phyloP scores from a whole-genome alignment of 1,140 invertebrate species.

The Camponotus vicinus region DNA sequence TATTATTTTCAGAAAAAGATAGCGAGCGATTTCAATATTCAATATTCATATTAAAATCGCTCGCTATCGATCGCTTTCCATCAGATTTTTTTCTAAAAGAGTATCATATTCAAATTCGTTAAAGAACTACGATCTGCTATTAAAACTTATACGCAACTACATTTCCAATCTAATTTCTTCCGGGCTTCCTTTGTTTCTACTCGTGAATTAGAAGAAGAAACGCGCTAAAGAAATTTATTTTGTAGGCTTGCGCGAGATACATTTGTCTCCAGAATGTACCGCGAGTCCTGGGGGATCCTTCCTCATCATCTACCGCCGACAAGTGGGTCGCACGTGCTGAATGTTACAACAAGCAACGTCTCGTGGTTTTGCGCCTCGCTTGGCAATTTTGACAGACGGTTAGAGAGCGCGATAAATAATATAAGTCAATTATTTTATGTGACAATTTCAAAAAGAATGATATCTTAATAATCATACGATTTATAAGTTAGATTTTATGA shows the following conservation, averaged over 20 bases:
- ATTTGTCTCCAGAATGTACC: slow-evolving; percentile 57
- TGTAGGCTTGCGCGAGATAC: slow-evolving; percentile 48
- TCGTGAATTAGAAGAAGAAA: slow-evolving; percentile 34
- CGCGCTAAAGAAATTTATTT: slow-evolving; percentile 29
- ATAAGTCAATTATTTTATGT: slow-evolving; percentile 19
- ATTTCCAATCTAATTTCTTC: not conserved
- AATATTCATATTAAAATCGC: not conserved
- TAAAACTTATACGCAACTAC: not conserved
- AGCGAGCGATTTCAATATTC: too few species aligned
- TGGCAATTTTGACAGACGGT: slow-evolving; percentile 53
- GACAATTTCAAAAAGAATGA: not conserved
- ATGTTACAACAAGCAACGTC: slow-evolving; percentile 62
- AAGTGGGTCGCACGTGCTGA: slow-evolving; percentile 63
- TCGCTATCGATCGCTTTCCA: not conserved
- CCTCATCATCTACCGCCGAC: slow-evolving; percentile 60
- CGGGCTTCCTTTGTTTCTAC: not conserved
- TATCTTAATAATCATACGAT: not conserved
- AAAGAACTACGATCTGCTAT: not conserved
- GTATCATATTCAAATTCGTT: not conserved
- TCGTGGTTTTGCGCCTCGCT: slow-evolving; percentile 55
- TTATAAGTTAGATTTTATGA: not conserved
- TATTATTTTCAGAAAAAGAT: not conserved
- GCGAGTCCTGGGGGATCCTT: slow-evolving; percentile 45
- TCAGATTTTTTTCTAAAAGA: not conserved
- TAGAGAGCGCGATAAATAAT: slow-evolving; percentile 40